These are phyloP conservation scores for Acinonyx jubatus DNA, from an alignment of 2,113 vertebrate genomes.

Conservation along the genomic window DNA sequence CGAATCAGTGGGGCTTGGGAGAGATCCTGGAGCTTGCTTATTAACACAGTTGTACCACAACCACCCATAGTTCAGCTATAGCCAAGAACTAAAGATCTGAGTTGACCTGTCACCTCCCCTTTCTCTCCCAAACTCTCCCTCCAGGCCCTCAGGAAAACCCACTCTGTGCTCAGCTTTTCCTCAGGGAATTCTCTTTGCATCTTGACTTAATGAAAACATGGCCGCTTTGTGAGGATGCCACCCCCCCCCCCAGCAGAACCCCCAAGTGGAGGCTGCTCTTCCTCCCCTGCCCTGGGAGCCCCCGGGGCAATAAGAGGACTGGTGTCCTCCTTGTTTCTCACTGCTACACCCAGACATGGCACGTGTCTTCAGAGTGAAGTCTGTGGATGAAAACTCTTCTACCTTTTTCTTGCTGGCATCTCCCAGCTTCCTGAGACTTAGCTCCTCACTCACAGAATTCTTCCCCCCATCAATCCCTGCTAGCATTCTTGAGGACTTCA, in stretches of 20 bases:
- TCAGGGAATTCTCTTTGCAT: background rate
- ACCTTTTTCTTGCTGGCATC: too few species aligned
- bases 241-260: too few species aligned
- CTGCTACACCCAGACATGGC: background rate
- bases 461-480: background rate
- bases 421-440: background rate
- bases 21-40: background rate
- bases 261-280: background rate
- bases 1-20: background rate
- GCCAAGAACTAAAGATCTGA: background rate
- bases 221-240: background rate
- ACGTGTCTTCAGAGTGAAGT: background rate
- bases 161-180: background rate
- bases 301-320: background rate
- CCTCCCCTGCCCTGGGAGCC: background rate
- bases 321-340: background rate
- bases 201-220: background rate
- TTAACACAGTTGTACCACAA: background rate
- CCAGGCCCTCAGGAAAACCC: background rate
- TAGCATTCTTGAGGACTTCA: background rate
- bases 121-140: background rate
- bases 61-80: background rate
- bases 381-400: background rate
- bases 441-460: too few species aligned
- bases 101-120: background rate